These are phyloP conservation scores for Axea sp. DNA, from an alignment of 2,888 invertebrate species.

Conservation along the genomic window DNA sequence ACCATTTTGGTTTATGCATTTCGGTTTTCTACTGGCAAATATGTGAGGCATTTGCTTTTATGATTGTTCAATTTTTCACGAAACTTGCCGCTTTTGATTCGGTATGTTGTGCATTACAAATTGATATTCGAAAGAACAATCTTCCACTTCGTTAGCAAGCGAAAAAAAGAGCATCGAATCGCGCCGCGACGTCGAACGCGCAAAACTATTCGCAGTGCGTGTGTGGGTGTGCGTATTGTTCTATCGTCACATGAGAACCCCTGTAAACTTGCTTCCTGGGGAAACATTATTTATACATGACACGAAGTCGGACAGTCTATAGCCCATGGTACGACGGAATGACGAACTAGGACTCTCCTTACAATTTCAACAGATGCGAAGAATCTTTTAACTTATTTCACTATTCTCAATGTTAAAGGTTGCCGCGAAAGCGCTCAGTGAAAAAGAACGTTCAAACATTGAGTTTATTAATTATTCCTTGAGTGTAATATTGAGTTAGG, in stretches of 20 bases:
- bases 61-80: slow-evolving; percentile 41
- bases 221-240: slow-evolving; percentile 25
- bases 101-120: slow-evolving; percentile 42
- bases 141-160: slow-evolving; percentile 42
- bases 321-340: slow-evolving; percentile 50
- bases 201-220: slow-evolving; percentile 5
- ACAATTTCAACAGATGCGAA: slow-evolving; percentile 30
- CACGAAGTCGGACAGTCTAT: slow-evolving; percentile 56
- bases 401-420: slow-evolving; percentile 48
- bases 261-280: slow-evolving; percentile 60
- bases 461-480: slow-evolving; percentile 44
- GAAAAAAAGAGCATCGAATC: slow-evolving; percentile 7
- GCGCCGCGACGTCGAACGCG: background rate
- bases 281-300: slow-evolving; percentile 63
- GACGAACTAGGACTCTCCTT: slow-evolving; percentile 51
- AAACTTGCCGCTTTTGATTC: slow-evolving; percentile 33
- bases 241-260: slow-evolving; percentile 56
- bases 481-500: slow-evolving; percentile 39
- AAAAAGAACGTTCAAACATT: slow-evolving; percentile 21
- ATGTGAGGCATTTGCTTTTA: slow-evolving; percentile 39
- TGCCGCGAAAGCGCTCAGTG: slow-evolving; percentile 10
- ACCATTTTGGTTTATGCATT: slow-evolving; percentile 31
- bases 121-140: slow-evolving; percentile 37
- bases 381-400: slow-evolving; percentile 51
- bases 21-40: slow-evolving; percentile 20